phyloP scores from a whole-genome alignment of 2,113 vertebrate genomes.

The Calypte anna region DNA sequence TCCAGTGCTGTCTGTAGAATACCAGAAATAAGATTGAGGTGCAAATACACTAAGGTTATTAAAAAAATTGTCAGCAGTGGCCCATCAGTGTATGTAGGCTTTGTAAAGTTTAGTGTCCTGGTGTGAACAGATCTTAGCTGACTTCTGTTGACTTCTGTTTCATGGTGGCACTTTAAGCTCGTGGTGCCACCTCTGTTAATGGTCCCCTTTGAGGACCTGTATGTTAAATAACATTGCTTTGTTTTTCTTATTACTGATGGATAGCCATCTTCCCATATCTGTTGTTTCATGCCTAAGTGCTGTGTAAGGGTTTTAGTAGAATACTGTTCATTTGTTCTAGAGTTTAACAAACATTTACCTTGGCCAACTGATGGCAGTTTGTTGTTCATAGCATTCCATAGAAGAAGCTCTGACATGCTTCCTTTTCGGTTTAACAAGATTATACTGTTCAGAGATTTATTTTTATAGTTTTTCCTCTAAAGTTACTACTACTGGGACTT shows the following conservation, averaged over 20 bases:
- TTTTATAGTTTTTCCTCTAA: not conserved
- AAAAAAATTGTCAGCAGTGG: too few relatives aligned
- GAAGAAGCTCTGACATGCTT: not conserved
- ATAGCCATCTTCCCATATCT: not conserved
- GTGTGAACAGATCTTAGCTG: not conserved
- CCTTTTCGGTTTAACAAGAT: not conserved
- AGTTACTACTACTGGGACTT: not conserved
- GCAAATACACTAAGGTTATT: too few relatives aligned
- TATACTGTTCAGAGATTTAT: not conserved
- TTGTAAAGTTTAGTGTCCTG: not conserved
- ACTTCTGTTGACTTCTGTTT: not conserved
- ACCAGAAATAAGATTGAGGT: too few relatives aligned
- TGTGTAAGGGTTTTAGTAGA: not conserved
- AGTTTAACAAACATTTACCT: not conserved
- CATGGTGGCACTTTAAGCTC: not conserved
- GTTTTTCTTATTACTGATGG: not conserved
- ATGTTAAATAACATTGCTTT: not conserved
- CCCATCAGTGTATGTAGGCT: too few relatives aligned
- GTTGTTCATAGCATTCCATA: not conserved
- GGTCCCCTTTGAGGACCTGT: not conserved
- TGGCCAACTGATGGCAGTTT: not conserved
- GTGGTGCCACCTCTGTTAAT: not conserved
- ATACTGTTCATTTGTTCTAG: not conserved
- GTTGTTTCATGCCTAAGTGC: not conserved
- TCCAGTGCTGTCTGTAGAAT: not conserved